Conservation (phyloP, 2,113 vertebrate genomes). For the Axis porcinus region DNA sequence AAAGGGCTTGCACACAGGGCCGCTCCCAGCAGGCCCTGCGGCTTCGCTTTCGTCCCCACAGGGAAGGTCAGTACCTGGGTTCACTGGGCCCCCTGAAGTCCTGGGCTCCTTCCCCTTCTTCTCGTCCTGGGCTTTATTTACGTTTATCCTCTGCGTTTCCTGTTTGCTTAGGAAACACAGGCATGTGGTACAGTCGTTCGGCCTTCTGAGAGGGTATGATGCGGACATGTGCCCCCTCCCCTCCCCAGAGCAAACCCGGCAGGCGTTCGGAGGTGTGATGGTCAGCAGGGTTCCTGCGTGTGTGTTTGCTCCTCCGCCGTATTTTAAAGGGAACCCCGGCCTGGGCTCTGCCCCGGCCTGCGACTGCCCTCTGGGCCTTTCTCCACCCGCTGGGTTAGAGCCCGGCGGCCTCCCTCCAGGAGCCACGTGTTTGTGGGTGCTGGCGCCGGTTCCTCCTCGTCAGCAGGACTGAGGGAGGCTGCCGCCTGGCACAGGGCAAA, state of each 20-base stretch:
- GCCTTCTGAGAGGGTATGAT: not conserved
- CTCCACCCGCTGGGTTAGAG: not conserved
- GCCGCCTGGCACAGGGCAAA: slow-evolving; percentile 41
- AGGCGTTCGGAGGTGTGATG: fast-evolving
- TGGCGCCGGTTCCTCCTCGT: slow-evolving; percentile 51
- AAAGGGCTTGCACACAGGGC: not conserved
- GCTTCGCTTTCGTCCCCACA: not conserved
- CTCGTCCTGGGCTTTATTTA: not conserved
- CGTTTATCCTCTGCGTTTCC: not conserved
- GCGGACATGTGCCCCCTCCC: fast-evolving
- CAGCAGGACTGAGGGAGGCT: slow-evolving; percentile 45
- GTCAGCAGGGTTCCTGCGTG: not conserved
- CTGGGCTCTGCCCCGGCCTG: not conserved
- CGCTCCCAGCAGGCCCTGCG: not conserved
- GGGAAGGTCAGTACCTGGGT: not conserved
- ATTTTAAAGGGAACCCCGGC: not conserved
- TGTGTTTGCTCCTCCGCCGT: fast-evolving
- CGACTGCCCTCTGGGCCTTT: not conserved
- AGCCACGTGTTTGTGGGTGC: slow-evolving; percentile 8
- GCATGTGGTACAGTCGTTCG: not conserved
- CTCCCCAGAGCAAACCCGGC: not conserved
- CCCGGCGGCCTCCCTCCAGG: not conserved
- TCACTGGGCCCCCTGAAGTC: not conserved
- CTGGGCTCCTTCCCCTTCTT: not conserved
- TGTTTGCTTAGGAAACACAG: not conserved